Evolutionary conservation across 2,113 vertebrate species (phyloP), one percentile per base, ranked within the genome.

Genomic region (Melanostigma gelatinosum): DNA sequence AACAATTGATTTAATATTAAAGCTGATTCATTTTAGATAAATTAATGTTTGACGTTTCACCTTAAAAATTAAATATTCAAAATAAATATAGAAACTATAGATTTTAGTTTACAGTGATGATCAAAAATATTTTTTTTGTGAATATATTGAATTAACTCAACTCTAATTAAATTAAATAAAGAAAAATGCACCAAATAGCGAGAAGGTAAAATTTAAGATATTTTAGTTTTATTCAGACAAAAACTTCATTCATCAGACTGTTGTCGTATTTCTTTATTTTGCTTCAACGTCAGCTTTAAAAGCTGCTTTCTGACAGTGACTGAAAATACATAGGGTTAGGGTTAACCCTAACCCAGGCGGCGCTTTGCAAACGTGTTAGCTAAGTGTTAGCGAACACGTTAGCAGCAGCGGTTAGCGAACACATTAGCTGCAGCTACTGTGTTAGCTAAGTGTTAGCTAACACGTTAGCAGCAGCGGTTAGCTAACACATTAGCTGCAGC

Each of bases 261-360:
- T 40, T 72, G 13, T 40, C 16, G 0, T 36, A 20, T 63, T 42
- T 65, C 40, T 84, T 75, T 84, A 80, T 74, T 77, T 74, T 8
- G 32, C 20, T 16, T 65, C 7, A 52, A 15, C 18, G 55, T 66
- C 8, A 54, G 58, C 12, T 55, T 55, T 24, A 36, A 38, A 61
- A 52, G 48, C 24, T 62, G 0, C 27, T 65, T 75, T 69, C 15
- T 36, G 15, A 20, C 62, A 58, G 24, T 7, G 15, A 60, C 3
- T 57, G n/a, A 18, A 5, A 34, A 36, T 24, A 24, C 24, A 24
- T 24, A 24, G 24, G 24, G 24, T 24, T 24, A 24, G 24, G 24
- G 24, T 24, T 24, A 24, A 24, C 24, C 24, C 24, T 24, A 24
- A 24, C 24, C 24, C 24, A 24, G 24, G 24, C 24, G 24, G 24